Evolutionary conservation across 2,113 vertebrate genomes (phyloP).

Genomic region (Eonycteris spelaea): DNA sequence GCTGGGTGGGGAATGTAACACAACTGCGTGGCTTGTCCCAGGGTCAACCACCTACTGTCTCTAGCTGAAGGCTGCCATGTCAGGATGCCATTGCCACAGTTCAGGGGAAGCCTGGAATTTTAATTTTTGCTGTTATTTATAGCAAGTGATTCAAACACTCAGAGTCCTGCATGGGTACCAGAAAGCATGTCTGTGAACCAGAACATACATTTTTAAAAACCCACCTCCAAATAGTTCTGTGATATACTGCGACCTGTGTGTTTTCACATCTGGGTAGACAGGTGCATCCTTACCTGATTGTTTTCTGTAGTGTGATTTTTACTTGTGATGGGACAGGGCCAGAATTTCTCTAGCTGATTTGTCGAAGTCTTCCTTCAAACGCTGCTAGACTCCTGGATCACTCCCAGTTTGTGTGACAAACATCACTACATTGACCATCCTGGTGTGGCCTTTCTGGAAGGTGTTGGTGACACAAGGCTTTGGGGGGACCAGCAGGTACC

Average conservation of each 20-base stretch:
- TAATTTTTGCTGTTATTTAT: neutral
- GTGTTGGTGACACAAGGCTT: neutral
- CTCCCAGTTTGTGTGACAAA: neutral
- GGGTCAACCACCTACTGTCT: neutral
- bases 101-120: neutral
- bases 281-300: neutral
- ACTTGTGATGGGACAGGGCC: neutral
- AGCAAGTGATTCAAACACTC: neutral
- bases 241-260: accelerated
- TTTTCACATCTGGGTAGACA: accelerated
- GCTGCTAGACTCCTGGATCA: neutral
- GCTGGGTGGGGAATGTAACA: neutral
- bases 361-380: neutral
- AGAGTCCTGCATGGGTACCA: neutral
- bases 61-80: neutral
- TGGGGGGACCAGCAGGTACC: neutral
- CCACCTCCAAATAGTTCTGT: neutral
- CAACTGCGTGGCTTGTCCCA: accelerated
- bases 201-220: neutral
- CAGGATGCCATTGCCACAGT: neutral
- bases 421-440: neutral
- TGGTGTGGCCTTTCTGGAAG: neutral
- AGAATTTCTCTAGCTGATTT: neutral
- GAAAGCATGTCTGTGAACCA: neutral
- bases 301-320: neutral